A percentile compares a stretch with the other conserved stretches of the same genome.
Evolutionary conservation across 2,113 vertebrate species (phyloP).

Genomic region (Caloenas nicobarica): DNA sequence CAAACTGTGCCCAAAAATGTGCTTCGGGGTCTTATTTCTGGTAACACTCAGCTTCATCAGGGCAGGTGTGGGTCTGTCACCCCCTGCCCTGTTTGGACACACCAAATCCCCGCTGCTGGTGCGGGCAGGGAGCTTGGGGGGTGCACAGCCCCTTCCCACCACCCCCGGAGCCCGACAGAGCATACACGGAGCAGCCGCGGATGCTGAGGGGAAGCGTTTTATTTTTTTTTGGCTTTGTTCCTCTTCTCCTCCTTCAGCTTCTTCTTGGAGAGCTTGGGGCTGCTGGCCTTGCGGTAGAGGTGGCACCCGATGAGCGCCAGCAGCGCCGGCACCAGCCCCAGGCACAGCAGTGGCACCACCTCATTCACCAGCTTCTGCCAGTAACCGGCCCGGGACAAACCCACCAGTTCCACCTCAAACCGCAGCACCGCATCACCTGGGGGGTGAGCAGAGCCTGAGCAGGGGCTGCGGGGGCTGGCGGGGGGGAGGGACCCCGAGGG

Average conservation of each 20-base stretch:
- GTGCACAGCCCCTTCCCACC: not conserved
- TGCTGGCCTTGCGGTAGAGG: slow-evolving; percentile 88
- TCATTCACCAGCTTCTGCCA: slow-evolving; percentile 90
- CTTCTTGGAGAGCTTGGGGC: slow-evolving; percentile 86
- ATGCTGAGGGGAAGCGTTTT: slow-evolving; percentile 8
- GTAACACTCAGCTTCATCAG: not conserved
- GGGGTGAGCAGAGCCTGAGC: not conserved
- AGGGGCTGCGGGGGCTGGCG: rapidly evolving
- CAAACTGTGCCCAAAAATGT: not conserved
- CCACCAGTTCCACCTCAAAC: slow-evolving; percentile 93
- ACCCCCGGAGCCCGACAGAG: not conserved
- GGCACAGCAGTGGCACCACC: slow-evolving; percentile 84
- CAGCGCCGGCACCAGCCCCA: slow-evolving; percentile 87
- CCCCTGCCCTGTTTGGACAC: rapidly evolving
- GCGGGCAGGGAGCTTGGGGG: not conserved
- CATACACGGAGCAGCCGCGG: not conserved
- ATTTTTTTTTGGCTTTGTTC: slow-evolving; percentile 88
- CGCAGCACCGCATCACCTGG: slow-evolving; percentile 86
- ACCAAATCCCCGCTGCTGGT: not conserved
- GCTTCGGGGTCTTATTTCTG: not conserved
- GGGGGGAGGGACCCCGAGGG: not conserved
- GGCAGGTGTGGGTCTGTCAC: rapidly evolving
- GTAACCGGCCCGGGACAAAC: slow-evolving; percentile 81
- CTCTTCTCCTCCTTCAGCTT: slow-evolving; percentile 94
- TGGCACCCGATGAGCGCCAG: slow-evolving; percentile 90